Evolutionary conservation across 2,113 vertebrate species (phyloP).

Genomic region (Nanorana parkeri): DNA sequence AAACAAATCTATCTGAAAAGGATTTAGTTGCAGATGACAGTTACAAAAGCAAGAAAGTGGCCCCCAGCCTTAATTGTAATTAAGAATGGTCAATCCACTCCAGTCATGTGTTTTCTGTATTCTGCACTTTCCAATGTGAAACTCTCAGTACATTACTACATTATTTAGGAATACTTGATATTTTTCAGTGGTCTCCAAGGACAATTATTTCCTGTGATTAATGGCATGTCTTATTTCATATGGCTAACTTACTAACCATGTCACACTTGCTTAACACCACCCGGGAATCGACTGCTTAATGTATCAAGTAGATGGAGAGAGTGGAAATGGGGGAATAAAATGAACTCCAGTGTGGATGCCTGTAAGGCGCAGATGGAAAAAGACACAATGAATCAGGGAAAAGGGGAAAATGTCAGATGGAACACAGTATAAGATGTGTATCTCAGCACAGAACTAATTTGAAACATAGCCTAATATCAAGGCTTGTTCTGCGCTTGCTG

Average conservation of each 20-base stretch:
- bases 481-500: no score
- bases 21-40: conserved; percentile 16
- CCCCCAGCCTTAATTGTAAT: conserved; percentile 7
- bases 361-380: conserved; percentile 42
- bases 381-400: background rate
- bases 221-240: conserved; percentile 50
- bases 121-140: conserved; percentile 12
- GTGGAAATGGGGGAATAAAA: conserved; percentile 14
- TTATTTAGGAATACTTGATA: conserved; percentile 52
- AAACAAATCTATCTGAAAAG: conserved; percentile 34
- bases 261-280: conserved; percentile 48
- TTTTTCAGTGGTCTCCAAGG: conserved; percentile 52
- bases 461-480: no score
- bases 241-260: conserved; percentile 53
- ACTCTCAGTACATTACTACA: conserved; percentile 20
- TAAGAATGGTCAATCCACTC: conserved; percentile 12
- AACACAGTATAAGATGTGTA: no score
- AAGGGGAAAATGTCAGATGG: background rate
- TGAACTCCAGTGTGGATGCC: conserved; percentile 13
- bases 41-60: conserved; percentile 15
- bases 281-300: conserved; percentile 44
- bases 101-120: conserved; percentile 39
- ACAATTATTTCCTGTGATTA: conserved; percentile 56
- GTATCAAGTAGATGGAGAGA: conserved; percentile 5
- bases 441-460: no score